These are phyloP conservation scores for Polyergus mexicanus DNA, from an alignment of 1,140 invertebrate genomes.

Conservation along the genomic window DNA sequence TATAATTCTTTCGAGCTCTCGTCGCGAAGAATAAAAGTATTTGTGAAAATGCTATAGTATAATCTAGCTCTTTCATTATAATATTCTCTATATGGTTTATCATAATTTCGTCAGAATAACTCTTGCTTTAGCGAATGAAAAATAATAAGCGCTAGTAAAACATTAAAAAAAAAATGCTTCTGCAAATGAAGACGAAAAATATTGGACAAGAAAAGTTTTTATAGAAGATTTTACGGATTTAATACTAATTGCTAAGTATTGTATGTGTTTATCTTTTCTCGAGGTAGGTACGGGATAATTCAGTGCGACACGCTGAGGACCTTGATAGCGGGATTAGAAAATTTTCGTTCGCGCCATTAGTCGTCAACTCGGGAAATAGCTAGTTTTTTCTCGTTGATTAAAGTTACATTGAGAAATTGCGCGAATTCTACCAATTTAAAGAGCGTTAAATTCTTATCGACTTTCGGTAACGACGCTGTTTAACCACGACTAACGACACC, in stretches of 20 bases:
- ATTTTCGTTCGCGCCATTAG: not conserved
- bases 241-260: not conserved
- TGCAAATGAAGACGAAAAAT: not conserved
- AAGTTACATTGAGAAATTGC: conserved; percentile 6
- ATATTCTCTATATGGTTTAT: not conserved
- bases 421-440: not conserved
- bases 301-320: not conserved
- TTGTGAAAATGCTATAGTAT: not conserved
- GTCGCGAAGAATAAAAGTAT: not conserved
- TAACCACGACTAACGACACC: conserved; percentile 2
- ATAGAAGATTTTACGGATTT: too few species aligned
- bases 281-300: not conserved
- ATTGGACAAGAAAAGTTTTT: not conserved
- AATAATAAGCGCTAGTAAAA: not conserved
- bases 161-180: not conserved
- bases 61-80: not conserved
- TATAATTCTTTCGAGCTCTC: not conserved
- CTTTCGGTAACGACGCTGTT: conserved; percentile 44
- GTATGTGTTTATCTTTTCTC: not conserved
- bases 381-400: not conserved
- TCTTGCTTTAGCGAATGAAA: not conserved
- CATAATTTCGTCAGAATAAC: not conserved
- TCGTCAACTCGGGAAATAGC: not conserved
- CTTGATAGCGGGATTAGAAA: not conserved
- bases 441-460: conserved; percentile 48